Base-by-base conservation (phyloP, 2,113 vertebrate genomes). In the Guaruba guarouba region DNA sequence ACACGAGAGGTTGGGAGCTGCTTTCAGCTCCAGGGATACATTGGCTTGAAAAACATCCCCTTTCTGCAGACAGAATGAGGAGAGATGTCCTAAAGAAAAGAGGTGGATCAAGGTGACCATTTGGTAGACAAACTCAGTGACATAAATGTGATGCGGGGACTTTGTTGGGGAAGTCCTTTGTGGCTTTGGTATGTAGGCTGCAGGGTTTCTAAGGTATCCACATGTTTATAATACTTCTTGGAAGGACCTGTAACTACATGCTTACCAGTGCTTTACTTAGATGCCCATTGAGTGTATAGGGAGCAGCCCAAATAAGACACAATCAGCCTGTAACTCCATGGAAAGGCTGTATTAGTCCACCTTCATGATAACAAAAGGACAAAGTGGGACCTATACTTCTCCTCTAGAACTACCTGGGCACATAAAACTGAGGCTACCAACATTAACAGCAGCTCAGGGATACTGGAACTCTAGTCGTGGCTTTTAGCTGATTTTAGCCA, bases 261-360 rank as follows among this genome's bases (percentile, higher is more conserved):
- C n/a, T 79, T 69, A 12, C 6, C 35, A 10, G 6, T 33, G 33
- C 13, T 75, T 90, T 19, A 15, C 11, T 68, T 24, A 2, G 13
- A 15, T 27, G 16, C 55, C 29, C 11, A 2, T 11, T 37, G n/a
- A 22, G 19, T 5, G 1, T 13, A 4, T 8, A 6, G 9, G 13
- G 13, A 88, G 6, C 35, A 73, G 7, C 3, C 43, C 49, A 17
- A 27, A 2, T 17, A 24, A 43, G 37, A 69, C 14, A 24, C 22
- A n/a, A 14, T 63, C 5, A 71, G 5, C 17, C 48, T 70, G 23
- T 18, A 20, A 10, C 12, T 74, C 71, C 28, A 17, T 9, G 33
- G 23, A 39, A 39, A 69, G 8, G 16, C 2, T 61, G 29, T 27
- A 19, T 70, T 20, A 27, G 4, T 23, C 17, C 24, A 52, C 11